A percentile compares a stretch with the other conserved stretches of the same genome.
phyloP scores from a whole-genome alignment of 2,113 vertebrate genomes.

The Microtus oregoni region DNA sequence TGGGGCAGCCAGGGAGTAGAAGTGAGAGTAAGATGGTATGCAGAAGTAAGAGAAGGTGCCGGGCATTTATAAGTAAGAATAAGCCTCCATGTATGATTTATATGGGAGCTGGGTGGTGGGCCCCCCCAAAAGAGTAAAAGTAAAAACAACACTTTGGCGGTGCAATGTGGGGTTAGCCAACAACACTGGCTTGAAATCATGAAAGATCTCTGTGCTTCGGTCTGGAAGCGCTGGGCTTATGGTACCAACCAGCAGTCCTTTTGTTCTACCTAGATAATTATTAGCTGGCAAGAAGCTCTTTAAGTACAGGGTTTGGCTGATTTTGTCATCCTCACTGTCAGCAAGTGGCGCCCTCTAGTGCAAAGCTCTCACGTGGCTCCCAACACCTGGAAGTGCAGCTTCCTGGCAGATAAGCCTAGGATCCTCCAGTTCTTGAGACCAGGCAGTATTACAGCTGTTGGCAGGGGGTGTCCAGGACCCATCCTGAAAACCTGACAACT shows the following conservation, averaged over 20 bases:
- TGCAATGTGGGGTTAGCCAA: too few relatives aligned
- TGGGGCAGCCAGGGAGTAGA: too few relatives aligned
- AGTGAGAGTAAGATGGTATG: too few relatives aligned
- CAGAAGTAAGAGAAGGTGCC: neutral
- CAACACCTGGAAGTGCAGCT: neutral
- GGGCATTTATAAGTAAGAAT: too few relatives aligned
- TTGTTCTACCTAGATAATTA: neutral
- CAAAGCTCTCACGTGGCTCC: neutral
- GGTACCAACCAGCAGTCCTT: too few relatives aligned
- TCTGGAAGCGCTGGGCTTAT: neutral
- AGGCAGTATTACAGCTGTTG: neutral
- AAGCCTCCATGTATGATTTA: too few relatives aligned
- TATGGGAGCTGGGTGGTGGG: too few relatives aligned
- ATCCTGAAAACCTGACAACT: neutral
- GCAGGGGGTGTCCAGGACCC: neutral
- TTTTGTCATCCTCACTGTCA: neutral
- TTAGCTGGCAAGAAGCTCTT: neutral
- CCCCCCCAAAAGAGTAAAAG: too few relatives aligned
- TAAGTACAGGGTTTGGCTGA: neutral
- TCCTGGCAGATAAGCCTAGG: too few relatives aligned
- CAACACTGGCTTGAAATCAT: too few relatives aligned
- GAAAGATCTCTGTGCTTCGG: neutral
- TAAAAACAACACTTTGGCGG: too few relatives aligned
- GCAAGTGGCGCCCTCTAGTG: neutral
- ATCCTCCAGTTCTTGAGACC: neutral